Conservation (phyloP, 2,113 vertebrate species). For the Otolemur garnettii region DNA sequence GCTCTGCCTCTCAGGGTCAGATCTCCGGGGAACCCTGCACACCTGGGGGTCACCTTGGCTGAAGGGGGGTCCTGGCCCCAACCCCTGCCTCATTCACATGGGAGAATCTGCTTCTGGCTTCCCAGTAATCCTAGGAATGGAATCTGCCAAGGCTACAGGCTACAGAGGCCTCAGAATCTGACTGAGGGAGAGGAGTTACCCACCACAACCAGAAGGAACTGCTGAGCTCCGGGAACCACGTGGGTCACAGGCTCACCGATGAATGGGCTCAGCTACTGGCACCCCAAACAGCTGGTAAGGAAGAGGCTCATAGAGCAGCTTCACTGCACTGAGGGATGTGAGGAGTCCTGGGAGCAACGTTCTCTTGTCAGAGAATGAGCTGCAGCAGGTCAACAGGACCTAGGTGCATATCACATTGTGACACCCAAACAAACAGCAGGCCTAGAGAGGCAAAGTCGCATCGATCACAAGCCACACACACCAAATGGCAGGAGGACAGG, state of each 20-base stretch:
- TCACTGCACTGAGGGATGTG: not conserved
- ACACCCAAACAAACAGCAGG: slow-evolving; percentile 76
- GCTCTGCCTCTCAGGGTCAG: not conserved
- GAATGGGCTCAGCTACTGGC: not conserved
- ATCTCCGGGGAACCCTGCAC: not conserved
- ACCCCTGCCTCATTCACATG: not conserved
- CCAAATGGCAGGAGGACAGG: not conserved
- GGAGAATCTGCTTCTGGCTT: not conserved
- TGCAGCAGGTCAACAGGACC: slow-evolving; percentile 40
- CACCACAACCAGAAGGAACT: not conserved
- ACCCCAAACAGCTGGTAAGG: not conserved
- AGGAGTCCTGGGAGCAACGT: not conserved
- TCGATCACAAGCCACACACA: not conserved
- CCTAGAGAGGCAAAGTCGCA: slow-evolving; percentile 55
- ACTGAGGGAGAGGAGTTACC: not conserved
- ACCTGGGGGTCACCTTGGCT: not conserved
- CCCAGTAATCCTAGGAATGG: not conserved
- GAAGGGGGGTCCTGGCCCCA: not conserved
- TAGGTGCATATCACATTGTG: slow-evolving; percentile 53
- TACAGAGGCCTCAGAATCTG: not conserved
- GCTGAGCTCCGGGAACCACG: not conserved
- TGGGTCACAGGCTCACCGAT: not conserved
- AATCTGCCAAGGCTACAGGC: not conserved
- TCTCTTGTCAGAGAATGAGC: slow-evolving; percentile 37
- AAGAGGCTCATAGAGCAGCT: not conserved